Conservation (phyloP, 2,888 invertebrate species). For the Hydroisotoma schaefferi region DNA sequence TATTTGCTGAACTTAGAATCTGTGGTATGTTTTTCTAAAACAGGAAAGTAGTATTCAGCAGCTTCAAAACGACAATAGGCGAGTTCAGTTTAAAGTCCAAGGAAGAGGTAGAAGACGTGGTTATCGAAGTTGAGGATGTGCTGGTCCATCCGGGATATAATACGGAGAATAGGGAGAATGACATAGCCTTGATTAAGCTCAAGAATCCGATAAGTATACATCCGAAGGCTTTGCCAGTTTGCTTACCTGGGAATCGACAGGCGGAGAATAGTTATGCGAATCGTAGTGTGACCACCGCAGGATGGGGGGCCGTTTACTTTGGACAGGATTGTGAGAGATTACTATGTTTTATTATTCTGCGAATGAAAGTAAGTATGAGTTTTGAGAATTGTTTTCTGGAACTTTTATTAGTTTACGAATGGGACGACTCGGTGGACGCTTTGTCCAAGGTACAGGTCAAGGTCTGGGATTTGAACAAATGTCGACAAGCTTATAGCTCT, state of each 20-base stretch:
- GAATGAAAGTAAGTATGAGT: no score
- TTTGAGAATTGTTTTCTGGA: no score
- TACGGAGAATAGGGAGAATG: slow-evolving; percentile 23
- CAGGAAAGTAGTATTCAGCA: slow-evolving; percentile 20
- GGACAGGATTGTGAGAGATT: slow-evolving; percentile 14
- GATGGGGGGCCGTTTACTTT: slow-evolving; percentile 24
- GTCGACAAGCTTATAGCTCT: slow-evolving; percentile 17
- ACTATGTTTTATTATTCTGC: no score
- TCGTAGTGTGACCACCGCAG: slow-evolving; percentile 12
- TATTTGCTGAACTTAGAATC: no score
- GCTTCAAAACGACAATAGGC: slow-evolving; percentile 25
- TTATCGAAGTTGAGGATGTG: slow-evolving; percentile 14
- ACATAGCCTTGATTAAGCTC: slow-evolving; percentile 29
- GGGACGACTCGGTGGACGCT: slow-evolving; percentile 14
- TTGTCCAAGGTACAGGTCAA: slow-evolving; percentile 24
- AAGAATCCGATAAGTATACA: slow-evolving; percentile 9
- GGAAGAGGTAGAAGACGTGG: slow-evolving; percentile 10
- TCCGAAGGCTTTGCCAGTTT: slow-evolving; percentile 21
- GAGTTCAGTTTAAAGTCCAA: slow-evolving; percentile 26
- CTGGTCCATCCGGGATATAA: slow-evolving; percentile 29
- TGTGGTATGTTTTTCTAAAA: no score
- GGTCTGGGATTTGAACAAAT: slow-evolving; percentile 25
- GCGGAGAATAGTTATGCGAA: not conserved
- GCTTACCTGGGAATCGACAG: no score
- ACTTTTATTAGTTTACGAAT: slow-evolving; percentile 23